Percentiles rank a stretch among this genome's conserved stretches.
phyloP scores from a whole-genome alignment of 1,140 invertebrate genomes.

The Diprion similis region DNA sequence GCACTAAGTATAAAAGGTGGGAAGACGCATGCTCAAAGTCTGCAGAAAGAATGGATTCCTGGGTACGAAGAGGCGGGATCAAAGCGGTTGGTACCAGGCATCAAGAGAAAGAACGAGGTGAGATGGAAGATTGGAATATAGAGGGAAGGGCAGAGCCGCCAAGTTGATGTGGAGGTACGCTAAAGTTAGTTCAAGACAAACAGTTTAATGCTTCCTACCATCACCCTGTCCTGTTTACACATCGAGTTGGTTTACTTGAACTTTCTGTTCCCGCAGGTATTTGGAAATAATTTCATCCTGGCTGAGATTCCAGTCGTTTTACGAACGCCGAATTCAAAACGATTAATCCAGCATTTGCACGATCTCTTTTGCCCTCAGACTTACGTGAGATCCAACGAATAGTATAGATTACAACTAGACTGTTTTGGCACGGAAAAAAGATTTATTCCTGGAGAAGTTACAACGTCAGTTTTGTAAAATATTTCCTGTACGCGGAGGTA shows the following conservation, averaged over 20 bases:
- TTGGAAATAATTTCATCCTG: background rate
- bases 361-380: too few relatives aligned
- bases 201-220: constrained; percentile 1
- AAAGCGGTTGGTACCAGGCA: background rate
- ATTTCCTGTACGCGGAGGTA: too few relatives aligned
- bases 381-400: too few relatives aligned
- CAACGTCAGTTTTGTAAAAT: too few relatives aligned
- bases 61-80: background rate
- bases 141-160: too few relatives aligned
- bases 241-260: background rate
- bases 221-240: background rate
- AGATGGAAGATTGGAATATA: background rate
- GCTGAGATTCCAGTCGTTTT: too few relatives aligned
- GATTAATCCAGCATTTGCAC: too few relatives aligned
- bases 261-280: background rate
- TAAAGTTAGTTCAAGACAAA: constrained; percentile 3
- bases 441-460: too few relatives aligned
- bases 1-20: too few relatives aligned
- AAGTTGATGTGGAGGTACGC: background rate
- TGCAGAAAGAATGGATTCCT: background rate
- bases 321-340: too few relatives aligned
- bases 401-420: too few relatives aligned
- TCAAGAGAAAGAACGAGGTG: background rate
- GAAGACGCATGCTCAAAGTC: background rate
- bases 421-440: too few relatives aligned